phyloP scores from a whole-genome alignment of 1,140 invertebrate genomes.

The Teleopsis dalmanni region DNA sequence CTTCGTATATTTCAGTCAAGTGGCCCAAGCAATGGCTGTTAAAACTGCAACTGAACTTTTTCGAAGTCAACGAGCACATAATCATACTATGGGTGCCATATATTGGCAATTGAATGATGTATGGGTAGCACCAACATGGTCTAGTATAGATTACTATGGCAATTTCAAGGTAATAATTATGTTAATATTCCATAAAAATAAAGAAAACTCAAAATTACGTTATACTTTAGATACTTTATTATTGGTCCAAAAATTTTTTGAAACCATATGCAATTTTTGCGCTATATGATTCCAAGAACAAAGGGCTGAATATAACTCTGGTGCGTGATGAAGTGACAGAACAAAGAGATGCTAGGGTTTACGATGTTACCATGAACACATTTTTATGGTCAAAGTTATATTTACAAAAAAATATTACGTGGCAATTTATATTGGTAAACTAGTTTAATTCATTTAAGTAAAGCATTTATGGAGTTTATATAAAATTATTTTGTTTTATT shows the following conservation, averaged over 20 bases:
- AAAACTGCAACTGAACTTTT: conserved; percentile 85
- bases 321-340: conserved; percentile 21
- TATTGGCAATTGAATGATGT: conserved; percentile 99
- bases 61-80: conserved; percentile 60
- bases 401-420: conserved; percentile 18
- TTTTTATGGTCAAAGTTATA: conserved; percentile 29
- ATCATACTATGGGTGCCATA: conserved; percentile 87
- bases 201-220: background rate
- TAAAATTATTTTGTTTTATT: background rate
- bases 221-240: conserved; percentile 61
- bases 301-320: conserved; percentile 26
- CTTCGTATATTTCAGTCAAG: conserved; percentile 69
- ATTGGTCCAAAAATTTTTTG: conserved; percentile 80
- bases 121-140: conserved; percentile 96
- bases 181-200: background rate
- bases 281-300: conserved; percentile 17
- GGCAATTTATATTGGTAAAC: conserved; percentile 20
- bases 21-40: conserved; percentile 78
- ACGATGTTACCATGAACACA: conserved; percentile 21
- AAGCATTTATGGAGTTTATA: background rate
- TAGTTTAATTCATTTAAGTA: background rate
- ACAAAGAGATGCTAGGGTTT: conserved; percentile 11
- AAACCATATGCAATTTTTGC: conserved; percentile 49
- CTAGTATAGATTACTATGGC: conserved; percentile 64
- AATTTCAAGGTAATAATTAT: conserved; percentile 22